These are phyloP conservation scores for Sebastes minor DNA, from an alignment of 2,797 vertebrate genomes.

Conservation along the genomic window DNA sequence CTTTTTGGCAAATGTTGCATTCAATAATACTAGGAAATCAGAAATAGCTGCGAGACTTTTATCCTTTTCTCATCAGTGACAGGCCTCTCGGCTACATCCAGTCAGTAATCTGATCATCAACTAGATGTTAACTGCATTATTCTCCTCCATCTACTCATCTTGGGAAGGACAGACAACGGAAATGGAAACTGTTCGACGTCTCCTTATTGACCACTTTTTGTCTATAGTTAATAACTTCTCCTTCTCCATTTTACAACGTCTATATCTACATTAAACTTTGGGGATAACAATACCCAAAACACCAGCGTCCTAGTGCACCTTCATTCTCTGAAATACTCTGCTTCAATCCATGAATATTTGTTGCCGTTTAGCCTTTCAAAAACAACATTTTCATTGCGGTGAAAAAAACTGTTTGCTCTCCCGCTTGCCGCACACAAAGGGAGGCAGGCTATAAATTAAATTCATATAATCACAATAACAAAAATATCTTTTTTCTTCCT, in stretches of 20 bases:
- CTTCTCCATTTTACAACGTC: background rate
- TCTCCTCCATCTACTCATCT: background rate
- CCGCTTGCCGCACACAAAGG: background rate
- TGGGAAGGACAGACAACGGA: background rate
- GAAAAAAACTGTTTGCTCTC: rapidly evolving
- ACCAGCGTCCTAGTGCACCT: rapidly evolving
- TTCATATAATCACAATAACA: background rate
- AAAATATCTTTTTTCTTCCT: background rate
- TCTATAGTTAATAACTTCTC: background rate
- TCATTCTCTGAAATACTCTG: background rate
- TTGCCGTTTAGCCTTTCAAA: background rate
- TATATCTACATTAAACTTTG: background rate
- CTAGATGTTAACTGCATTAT: constrained; percentile 18
- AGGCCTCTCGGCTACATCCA: background rate
- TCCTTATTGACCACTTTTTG: background rate
- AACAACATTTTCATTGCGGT: background rate
- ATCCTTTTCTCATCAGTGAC: background rate
- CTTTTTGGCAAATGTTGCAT: background rate
- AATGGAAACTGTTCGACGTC: background rate
- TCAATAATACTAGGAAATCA: background rate
- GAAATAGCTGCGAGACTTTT: background rate
- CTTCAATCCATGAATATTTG: background rate
- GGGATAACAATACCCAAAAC: background rate
- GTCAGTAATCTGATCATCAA: constrained; percentile 19
- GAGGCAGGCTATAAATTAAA: background rate